Base-by-base conservation (phyloP, 2,113 vertebrate genomes). In the Cynocephalus volans region DNA sequence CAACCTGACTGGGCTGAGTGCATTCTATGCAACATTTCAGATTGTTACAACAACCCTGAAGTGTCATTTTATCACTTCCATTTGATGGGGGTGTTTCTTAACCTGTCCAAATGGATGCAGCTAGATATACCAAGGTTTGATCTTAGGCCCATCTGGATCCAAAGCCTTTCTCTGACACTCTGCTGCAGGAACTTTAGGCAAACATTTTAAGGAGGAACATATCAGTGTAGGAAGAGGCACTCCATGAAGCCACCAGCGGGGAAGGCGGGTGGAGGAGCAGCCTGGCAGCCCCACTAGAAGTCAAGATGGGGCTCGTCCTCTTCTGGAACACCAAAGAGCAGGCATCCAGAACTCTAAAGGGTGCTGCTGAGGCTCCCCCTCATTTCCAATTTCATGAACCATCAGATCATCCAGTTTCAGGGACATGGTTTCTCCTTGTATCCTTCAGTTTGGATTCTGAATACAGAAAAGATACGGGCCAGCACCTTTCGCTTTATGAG, bases 401-500 rank as follows among this genome's bases (percentile, higher is more conserved):
- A 1, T 23, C 7, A 18, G 10, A 6, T 26, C 62, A 2, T 54
- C 18, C 70, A 3, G 0, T 13, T 67, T 18, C 48, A 58, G 36
- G 73, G 76, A 54, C 80, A 8, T 52, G 6, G 2, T 23, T 31
- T 28, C 9, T 67, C 15, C 41, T 33, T 41, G 31, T 19, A 62
- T 33, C 7, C n/a, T 56, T 86, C 2, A 14, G 15, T 3, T 58
- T 23, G 28, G 36, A 28, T 15, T 69, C 31, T 36, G 36, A 70
- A 41, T 28, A 19, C 4, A 19, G n/a, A 76, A 58, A 33, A 60
- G 4, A 24, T 56, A 1, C 10, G 56, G 23, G 1, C 0, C 0
- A 3, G 24, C 19, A 0, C 6, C 0, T 17, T 75, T 67, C 24
- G 14, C 52, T 87, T 48, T 77, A 48, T 50, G 26, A 50, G 41